Evolutionary conservation across 2,797 vertebrate genomes (phyloP), one percentile per base, ranked within the genome.

Genomic region (Anniella stebbinsi): DNA sequence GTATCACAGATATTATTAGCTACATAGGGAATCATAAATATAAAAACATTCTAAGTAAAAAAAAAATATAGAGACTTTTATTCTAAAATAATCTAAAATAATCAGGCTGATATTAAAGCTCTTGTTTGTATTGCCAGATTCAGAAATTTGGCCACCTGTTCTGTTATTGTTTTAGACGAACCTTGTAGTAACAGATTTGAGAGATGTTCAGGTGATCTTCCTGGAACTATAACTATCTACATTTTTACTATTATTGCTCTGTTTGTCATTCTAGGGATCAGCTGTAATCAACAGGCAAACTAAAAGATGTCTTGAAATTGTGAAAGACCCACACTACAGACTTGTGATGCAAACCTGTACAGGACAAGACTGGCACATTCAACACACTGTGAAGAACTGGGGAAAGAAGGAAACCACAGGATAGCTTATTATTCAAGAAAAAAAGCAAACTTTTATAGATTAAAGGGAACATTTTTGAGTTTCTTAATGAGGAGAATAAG

Each of bases 301-400:
- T 5, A 87, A 83, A 28, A 75, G 87, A 41, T 96, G 94, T 81
- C 93, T 96, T 0, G 91, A 96, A 93, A 87, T 95, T 2, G 66
- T 36, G 30, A 81, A n/a, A 80, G 33, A 77, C 0, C 0, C 54
- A 23, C 86, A 67, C 2, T 5, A 33, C 8, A 87, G 23, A 45
- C 92, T 70, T 57, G 91, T 93, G 45, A 86, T 95, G 78, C 85
- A 0, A 93, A 54, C 21, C 41, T 94, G 95, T 48, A 94, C 67
- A 0, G 54, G 33, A 0, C 94, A 96, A 23, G 86, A 1, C 5
- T 96, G 95, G 95, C 90, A 63, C 15, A 94, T 94, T n/a, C 92
- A 96, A 85, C 72, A 94, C n/a, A 90, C 60, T 0, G 8, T 91
- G 4, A 33, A 91, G 23, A 82, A 69, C 54, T 93, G 92, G 92